These are phyloP conservation scores for Erebia epiphron DNA, from an alignment of 2,888 invertebrate species.

Conservation along the genomic window DNA sequence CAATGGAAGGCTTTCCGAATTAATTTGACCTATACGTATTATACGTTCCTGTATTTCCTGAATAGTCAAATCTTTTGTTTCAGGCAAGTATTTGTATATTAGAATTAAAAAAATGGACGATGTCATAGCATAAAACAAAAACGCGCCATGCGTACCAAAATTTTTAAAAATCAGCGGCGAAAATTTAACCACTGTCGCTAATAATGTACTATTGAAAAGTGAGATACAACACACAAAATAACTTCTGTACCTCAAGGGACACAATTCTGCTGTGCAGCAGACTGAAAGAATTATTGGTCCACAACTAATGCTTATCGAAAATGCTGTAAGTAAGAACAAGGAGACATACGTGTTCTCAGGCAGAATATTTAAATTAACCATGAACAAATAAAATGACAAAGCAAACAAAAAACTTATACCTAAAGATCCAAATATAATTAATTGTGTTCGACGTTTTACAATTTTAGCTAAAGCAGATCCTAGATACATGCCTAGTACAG, in stretches of 20 bases:
- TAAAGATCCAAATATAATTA: slow-evolving; percentile 36
- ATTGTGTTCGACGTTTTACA: slow-evolving; percentile 45
- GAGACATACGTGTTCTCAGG: slow-evolving; percentile 13
- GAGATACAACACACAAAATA: slow-evolving; percentile 42
- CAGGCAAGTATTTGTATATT: slow-evolving; percentile 43
- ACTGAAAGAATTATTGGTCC: slow-evolving; percentile 48
- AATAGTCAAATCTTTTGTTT: slow-evolving; percentile 48
- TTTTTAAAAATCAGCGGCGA: slow-evolving; percentile 39
- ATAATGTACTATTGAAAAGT: slow-evolving; percentile 3
- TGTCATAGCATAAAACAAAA: slow-evolving; percentile 41
- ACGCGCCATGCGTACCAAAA: slow-evolving; percentile 40
- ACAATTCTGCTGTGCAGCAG: slow-evolving; percentile 47
- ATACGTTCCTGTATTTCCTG: slow-evolving; percentile 43
- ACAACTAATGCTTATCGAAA: slow-evolving; percentile 36
- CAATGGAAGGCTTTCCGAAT: background rate
- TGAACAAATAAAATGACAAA: slow-evolving; percentile 21
- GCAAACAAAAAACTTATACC: slow-evolving; percentile 12
- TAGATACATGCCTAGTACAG: slow-evolving; percentile 48
- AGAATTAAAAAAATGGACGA: slow-evolving; percentile 30
- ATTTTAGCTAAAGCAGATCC: slow-evolving; percentile 41
- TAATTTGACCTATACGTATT: background rate
- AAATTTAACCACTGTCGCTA: slow-evolving; percentile 33
- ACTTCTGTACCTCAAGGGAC: slow-evolving; percentile 53
- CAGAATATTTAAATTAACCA: slow-evolving; percentile 5
- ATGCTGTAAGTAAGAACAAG: slow-evolving; percentile 27